Base-by-base conservation (phyloP, 2,797 vertebrate genomes). In the Acrossocheilus wenchowensis region DNA sequence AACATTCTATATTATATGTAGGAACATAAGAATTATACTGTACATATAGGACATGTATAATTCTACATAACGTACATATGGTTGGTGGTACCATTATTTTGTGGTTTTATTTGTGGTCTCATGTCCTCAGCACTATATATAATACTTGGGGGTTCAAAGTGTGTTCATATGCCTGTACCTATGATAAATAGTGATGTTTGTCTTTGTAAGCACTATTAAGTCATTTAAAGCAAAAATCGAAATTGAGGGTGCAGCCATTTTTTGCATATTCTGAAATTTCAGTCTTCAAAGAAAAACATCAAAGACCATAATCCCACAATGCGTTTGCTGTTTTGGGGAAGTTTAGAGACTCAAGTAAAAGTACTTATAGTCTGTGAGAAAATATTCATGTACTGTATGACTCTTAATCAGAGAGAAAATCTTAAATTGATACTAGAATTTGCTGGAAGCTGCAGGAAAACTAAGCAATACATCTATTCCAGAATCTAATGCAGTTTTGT, bases 251-350 rank as follows among this genome's bases (percentile, higher is more conserved):
- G 83, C 84, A 83, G 91, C 90, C 92, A 90, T 90, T 91, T 91
- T 91, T 94, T 54, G 92, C 92, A 93, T 90, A 93, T 54, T 19
- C 50, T 2, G 50, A 54, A 54, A 19, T 54, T 54, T 54, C 92
- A 91, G 91, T 92, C 92, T 94, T 91, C 89, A 87, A 91, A 92
- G 48, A 68, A 78, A 78, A 71, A 83, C 90, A 89, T 84, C 87
- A 89, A 90, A 90, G 90, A 88, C 81, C 88, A 90, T 93, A 92
- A 87, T 92, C 92, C 93, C 89, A 88, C 89, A 87, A 89, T 64
- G 84, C 62, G 54, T 77, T 36, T 91, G 92, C 91, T 92, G 92
- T 93, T 92, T 88, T 26, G 89, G 86, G 91, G 92, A 91, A 88
- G 88, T 64, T 85, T 83, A 8, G 57, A 91, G 89, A n/a, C 84